These are phyloP conservation scores for Temnothorax unifasciatus DNA, from an alignment of 2,888 invertebrate genomes.

Conservation along the genomic window DNA sequence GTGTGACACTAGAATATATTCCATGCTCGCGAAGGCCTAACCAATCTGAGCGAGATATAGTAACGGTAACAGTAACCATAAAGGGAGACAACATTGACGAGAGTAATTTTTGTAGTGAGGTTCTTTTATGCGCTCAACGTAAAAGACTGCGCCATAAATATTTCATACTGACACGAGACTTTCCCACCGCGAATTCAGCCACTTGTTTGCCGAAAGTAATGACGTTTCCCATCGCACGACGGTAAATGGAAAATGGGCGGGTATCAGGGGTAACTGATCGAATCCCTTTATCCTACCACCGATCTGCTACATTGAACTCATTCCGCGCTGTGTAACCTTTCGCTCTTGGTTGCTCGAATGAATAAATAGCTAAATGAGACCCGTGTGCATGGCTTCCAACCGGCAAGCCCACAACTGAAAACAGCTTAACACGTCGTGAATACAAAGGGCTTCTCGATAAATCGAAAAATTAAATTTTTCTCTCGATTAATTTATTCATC, in stretches of 20 bases:
- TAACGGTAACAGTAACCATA: slow-evolving; percentile 30
- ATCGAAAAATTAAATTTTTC: neutral
- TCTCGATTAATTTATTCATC: neutral
- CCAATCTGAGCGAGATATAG: slow-evolving; percentile 5
- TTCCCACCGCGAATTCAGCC: slow-evolving; percentile 7
- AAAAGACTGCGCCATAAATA: slow-evolving; percentile 44
- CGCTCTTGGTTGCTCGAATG: slow-evolving; percentile 67
- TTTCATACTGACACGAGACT: slow-evolving; percentile 29
- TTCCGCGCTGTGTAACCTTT: slow-evolving; percentile 62
- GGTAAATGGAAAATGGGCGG: slow-evolving; percentile 62
- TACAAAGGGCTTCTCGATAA: neutral
- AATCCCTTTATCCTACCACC: slow-evolving; percentile 65
- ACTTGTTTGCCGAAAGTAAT: slow-evolving; percentile 55
- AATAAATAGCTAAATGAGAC: slow-evolving; percentile 71
- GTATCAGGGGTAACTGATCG: slow-evolving; percentile 63
- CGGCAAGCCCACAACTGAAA: slow-evolving; percentile 3
- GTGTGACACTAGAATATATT: neutral
- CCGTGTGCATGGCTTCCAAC: slow-evolving; percentile 46
- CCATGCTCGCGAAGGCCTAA: neutral
- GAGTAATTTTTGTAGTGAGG: slow-evolving; percentile 44
- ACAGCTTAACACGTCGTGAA: slow-evolving; percentile 16
- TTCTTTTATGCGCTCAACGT: slow-evolving; percentile 45
- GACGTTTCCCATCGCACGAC: slow-evolving; percentile 48
- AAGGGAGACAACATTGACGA: slow-evolving; percentile 17
- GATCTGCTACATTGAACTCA: slow-evolving; percentile 59